These are phyloP conservation scores for Andrena hattorfiana DNA, from an alignment of 2,888 invertebrate genomes.

Conservation along the genomic window DNA sequence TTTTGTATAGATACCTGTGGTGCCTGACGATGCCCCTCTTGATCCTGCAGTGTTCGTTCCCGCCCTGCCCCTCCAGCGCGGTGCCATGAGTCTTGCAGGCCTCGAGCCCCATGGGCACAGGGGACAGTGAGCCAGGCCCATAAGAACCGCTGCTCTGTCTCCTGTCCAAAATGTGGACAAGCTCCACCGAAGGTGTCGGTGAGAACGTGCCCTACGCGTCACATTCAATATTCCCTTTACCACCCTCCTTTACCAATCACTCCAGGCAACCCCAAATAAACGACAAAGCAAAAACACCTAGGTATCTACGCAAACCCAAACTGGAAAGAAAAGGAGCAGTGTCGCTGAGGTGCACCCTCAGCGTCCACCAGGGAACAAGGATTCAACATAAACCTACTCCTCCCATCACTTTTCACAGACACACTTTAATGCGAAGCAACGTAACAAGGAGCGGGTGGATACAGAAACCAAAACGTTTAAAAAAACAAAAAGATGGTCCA, in stretches of 20 bases:
- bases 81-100: conserved; percentile 84
- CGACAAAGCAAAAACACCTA: no score
- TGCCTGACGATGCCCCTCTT: conserved; percentile 84
- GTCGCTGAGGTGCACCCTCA: neutral
- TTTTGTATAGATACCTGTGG: conserved; percentile 79
- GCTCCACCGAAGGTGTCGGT: conserved; percentile 83
- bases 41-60: conserved; percentile 82
- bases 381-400: conserved; percentile 1
- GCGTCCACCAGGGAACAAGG: neutral
- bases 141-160: conserved; percentile 82
- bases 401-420: neutral
- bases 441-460: neutral
- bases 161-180: conserved; percentile 82
- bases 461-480: neutral
- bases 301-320: neutral
- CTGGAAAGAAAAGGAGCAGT: neutral
- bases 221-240: neutral
- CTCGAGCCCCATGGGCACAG: conserved; percentile 82
- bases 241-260: neutral
- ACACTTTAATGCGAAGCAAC: neutral
- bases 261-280: neutral
- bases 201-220: conserved; percentile 81
- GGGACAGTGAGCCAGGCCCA: conserved; percentile 82
- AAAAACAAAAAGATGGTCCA: neutral
- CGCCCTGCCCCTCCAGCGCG: conserved; percentile 79